Conservation (phyloP, 2,888 invertebrate genomes). For the Magallana nippona region DNA sequence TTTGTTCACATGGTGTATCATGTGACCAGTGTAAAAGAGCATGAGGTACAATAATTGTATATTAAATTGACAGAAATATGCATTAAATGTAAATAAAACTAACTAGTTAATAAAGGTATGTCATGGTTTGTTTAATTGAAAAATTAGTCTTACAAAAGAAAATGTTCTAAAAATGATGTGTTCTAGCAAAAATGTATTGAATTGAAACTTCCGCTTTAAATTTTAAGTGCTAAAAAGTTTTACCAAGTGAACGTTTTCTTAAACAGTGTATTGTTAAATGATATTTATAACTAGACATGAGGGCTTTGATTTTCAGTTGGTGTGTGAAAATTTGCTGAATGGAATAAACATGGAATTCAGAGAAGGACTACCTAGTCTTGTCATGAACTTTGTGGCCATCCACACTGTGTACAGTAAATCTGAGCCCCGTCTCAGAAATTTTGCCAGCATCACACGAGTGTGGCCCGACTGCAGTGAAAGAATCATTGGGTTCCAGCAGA, state of each 20-base stretch:
- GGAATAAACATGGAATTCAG: constrained; percentile 9
- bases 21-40: constrained; percentile 48
- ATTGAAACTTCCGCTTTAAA: too few species aligned
- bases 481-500: constrained; percentile 52
- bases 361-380: constrained; percentile 40
- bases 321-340: constrained; percentile 45
- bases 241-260: too few species aligned
- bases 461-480: constrained; percentile 60
- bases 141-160: too few species aligned
- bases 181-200: too few species aligned
- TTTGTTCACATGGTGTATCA: constrained; percentile 55
- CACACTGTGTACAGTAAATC: constrained; percentile 50
- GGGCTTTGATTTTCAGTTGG: constrained; percentile 42
- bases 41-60: constrained; percentile 46
- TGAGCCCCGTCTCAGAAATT: constrained; percentile 57
- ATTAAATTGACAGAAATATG: too few species aligned
- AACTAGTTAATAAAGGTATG: too few species aligned
- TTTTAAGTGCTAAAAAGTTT: too few species aligned
- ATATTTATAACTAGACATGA: too few species aligned
- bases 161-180: too few species aligned
- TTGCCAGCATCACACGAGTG: constrained; percentile 60
- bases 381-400: constrained; percentile 46
- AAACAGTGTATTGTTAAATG: too few species aligned
- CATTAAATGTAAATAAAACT: too few species aligned
- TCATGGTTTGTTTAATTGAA: too few species aligned